A percentile compares a stretch with the other conserved stretches of the same genome.
phyloP scores from a whole-genome alignment of 2,113 vertebrate genomes.

The mouse (Mus musculus) region DNA sequence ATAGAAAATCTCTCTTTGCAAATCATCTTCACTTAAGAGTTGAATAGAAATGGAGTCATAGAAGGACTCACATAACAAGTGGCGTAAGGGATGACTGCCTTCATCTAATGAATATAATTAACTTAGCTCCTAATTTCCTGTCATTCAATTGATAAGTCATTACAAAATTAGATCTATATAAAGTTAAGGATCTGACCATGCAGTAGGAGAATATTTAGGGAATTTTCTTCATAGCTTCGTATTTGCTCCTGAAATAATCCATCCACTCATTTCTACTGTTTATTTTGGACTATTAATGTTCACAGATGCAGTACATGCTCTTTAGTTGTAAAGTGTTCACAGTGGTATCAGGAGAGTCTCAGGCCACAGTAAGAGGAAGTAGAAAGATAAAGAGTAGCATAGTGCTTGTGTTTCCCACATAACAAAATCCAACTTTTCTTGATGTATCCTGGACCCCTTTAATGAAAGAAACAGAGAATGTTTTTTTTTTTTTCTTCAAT shows the following conservation, averaged over 20 bases:
- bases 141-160: background rate
- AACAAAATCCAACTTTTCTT: background rate
- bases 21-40: background rate
- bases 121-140: background rate
- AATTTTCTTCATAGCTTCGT: background rate
- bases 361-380: background rate
- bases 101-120: background rate
- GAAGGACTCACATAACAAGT: background rate
- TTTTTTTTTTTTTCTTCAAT: background rate
- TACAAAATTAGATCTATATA: background rate
- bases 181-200: background rate
- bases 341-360: background rate
- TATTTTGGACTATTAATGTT: background rate
- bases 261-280: background rate
- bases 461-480: background rate
- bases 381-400: background rate
- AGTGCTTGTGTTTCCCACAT: background rate
- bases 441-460: background rate
- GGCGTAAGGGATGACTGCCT: background rate
- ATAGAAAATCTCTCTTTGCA: background rate
- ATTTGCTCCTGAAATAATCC: background rate
- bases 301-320: background rate
- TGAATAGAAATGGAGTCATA: background rate
- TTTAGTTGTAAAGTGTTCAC: background rate
- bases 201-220: background rate